Evolutionary conservation across 2,113 vertebrate genomes (phyloP).

Genomic region (Halcyon malimbica): DNA sequence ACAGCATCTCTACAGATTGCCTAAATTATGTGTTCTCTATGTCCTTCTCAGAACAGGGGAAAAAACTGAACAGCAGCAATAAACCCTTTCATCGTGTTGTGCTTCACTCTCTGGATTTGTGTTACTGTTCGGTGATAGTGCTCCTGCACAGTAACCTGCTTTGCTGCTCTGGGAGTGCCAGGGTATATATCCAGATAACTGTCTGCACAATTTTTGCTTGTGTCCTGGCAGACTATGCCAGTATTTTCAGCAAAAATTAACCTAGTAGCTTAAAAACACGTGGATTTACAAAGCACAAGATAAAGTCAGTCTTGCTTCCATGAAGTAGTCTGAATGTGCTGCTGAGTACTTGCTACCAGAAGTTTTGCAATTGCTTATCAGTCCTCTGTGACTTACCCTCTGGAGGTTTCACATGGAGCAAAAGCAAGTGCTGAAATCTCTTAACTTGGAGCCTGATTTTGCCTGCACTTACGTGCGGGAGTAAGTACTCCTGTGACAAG

Average conservation of each 20-base stretch:
- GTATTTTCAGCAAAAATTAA: background rate
- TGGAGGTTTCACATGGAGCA: background rate
- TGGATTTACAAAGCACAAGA: background rate
- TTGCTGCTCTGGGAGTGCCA: background rate
- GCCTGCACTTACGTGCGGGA: background rate
- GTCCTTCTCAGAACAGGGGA: background rate
- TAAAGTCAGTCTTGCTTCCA: background rate
- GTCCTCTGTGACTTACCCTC: background rate
- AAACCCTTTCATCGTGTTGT: background rate
- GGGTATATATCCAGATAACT: background rate
- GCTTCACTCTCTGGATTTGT: background rate
- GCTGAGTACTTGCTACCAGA: background rate
- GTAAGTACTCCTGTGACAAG: background rate
- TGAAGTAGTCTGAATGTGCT: background rate
- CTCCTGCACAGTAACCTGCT: background rate
- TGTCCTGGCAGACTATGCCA: background rate
- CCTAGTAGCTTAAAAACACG: background rate
- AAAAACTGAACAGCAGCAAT: background rate
- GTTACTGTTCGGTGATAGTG: background rate
- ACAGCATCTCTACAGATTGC: accelerated
- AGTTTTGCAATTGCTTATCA: background rate
- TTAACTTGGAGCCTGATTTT: background rate
- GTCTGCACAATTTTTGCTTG: background rate
- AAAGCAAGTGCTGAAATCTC: background rate
- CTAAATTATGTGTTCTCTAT: background rate